These are phyloP conservation scores for Macrobrachium nipponense DNA, from an alignment of 1,140 invertebrate genomes.

Conservation along the genomic window DNA sequence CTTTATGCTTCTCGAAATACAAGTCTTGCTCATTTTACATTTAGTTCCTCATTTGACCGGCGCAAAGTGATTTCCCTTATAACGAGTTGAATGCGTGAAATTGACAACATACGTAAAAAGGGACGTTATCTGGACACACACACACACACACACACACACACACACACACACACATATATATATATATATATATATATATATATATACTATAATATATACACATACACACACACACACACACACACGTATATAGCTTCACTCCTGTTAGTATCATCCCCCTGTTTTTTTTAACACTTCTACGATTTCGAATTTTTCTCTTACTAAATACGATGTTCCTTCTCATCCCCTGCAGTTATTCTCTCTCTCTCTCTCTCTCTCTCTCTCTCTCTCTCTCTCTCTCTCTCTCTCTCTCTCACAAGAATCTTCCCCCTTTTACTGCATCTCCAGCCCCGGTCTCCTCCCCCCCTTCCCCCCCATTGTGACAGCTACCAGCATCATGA, in stretches of 20 bases:
- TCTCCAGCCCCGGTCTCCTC: neutral
- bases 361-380: conserved; percentile 1
- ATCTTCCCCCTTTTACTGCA: neutral
- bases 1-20: too few relatives aligned
- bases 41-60: too few relatives aligned
- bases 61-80: too few relatives aligned
- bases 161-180: conserved; percentile 17
- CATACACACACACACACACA: neutral
- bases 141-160: neutral
- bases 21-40: too few relatives aligned
- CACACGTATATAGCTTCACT: neutral
- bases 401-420: neutral
- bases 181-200: conserved; percentile 38
- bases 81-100: too few relatives aligned
- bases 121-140: too few relatives aligned
- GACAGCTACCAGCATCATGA: neutral
- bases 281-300: neutral
- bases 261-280: neutral
- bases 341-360: neutral
- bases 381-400: conserved; percentile 4
- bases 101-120: too few relatives aligned
- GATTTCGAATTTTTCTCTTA: neutral
- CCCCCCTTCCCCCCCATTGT: neutral
- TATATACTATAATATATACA: conserved; percentile 4
- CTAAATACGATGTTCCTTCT: neutral